These are phyloP conservation scores for Florisuga fusca DNA, from an alignment of 2,797 vertebrate species.

Conservation along the genomic window DNA sequence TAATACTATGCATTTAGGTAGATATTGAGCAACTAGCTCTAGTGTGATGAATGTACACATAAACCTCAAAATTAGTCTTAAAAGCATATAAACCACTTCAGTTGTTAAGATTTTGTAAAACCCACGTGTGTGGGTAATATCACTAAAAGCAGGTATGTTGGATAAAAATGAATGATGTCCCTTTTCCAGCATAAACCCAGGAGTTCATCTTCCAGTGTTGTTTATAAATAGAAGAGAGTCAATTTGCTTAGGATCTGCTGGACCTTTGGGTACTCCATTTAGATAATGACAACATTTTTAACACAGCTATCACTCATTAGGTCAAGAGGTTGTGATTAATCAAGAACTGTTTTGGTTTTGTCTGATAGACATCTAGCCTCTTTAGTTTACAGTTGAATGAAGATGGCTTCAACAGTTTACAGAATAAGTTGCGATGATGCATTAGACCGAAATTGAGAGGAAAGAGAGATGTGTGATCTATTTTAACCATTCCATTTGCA, in stretches of 20 bases:
- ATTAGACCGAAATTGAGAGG: conserved; percentile 83
- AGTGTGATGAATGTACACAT: conserved; percentile 80
- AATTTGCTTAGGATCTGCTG: conserved; percentile 78
- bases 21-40: conserved; percentile 50
- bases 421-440: conserved; percentile 81
- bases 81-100: conserved; percentile 86
- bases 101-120: conserved; percentile 82
- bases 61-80: conserved; percentile 85
- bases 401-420: conserved; percentile 90
- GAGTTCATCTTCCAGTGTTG: conserved; percentile 81
- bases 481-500: conserved; percentile 83
- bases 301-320: conserved; percentile 86
- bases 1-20: conserved; percentile 55
- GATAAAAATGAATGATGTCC: conserved; percentile 84
- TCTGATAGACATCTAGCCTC: conserved; percentile 90
- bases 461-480: conserved; percentile 81
- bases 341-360: conserved; percentile 92
- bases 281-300: conserved; percentile 89
- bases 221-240: conserved; percentile 83
- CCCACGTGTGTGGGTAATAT: conserved; percentile 79
- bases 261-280: conserved; percentile 80
- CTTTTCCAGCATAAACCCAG: conserved; percentile 81
- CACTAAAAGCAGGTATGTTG: conserved; percentile 87
- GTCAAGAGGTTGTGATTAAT: conserved; percentile 91
- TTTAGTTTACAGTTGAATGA: conserved; percentile 86